Percentiles rank a stretch among this genome's conserved stretches.
These are phyloP conservation scores for Mythimna loreyi DNA, from an alignment of 2,888 invertebrate genomes.

Conservation along the genomic window DNA sequence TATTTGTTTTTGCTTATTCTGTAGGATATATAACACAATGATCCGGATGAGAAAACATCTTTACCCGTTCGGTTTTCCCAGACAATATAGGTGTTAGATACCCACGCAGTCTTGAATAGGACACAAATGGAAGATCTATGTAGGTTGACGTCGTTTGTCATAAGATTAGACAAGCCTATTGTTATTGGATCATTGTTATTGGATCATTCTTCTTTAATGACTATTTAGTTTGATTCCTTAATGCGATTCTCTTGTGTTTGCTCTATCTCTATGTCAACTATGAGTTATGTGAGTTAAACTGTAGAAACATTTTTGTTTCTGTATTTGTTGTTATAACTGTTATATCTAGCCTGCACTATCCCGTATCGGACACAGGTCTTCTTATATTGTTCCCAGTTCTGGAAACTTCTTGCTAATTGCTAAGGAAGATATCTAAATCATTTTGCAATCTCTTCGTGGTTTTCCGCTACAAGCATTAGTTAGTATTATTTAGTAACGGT, in stretches of 20 bases:
- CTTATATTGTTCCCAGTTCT: no score
- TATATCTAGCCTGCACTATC: no score
- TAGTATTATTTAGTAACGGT: background rate
- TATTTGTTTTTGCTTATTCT: slow-evolving; percentile 5
- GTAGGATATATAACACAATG: slow-evolving; percentile 19
- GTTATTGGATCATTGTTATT: slow-evolving; percentile 35
- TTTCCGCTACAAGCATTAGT: background rate
- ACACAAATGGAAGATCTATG: slow-evolving; percentile 50
- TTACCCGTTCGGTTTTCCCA: slow-evolving; percentile 41
- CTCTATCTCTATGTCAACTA: background rate
- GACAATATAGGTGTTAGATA: slow-evolving; percentile 27
- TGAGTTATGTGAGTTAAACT: background rate
- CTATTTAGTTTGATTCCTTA: slow-evolving; percentile 10
- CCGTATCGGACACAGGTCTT: no score
- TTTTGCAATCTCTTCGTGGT: no score
- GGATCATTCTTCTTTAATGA: slow-evolving; percentile 27
- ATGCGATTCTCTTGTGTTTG: background rate
- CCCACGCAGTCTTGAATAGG: slow-evolving; percentile 47
- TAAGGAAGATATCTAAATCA: no score
- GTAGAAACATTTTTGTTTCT: background rate
- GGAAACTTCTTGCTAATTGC: no score
- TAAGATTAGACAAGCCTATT: slow-evolving; percentile 26
- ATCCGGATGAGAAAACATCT: slow-evolving; percentile 33
- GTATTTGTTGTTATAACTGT: background rate
- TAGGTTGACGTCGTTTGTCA: slow-evolving; percentile 58